phyloP scores from a whole-genome alignment of 2,888 invertebrate genomes.

The Caenorhabditis uteleia region DNA sequence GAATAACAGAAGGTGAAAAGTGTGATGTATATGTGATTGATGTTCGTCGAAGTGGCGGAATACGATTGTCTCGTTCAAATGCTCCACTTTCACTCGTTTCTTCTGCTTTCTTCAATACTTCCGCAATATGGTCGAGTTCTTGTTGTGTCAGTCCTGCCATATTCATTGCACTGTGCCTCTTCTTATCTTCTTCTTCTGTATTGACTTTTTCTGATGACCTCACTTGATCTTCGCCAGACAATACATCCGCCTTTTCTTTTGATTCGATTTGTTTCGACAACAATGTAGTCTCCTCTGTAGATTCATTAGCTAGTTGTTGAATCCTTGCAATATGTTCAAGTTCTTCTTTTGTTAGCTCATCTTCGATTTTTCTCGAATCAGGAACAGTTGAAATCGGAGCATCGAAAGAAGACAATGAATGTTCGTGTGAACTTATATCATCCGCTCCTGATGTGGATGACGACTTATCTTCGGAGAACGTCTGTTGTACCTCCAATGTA shows the following conservation, averaged over 20 bases:
- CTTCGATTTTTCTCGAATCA: no score
- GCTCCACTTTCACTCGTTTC: no score
- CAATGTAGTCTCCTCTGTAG: conserved; percentile 4
- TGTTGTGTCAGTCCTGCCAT: conserved; percentile 18
- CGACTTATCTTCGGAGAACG: conserved; percentile 11
- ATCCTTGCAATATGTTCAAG: conserved; percentile 43
- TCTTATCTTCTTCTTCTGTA: no score
- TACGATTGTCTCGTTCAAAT: conserved; percentile 19
- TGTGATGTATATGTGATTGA: conserved; percentile 34
- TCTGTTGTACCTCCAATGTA: no score
- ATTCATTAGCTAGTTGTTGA: conserved; percentile 37
- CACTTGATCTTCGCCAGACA: no score
- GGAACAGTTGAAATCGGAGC: no score
- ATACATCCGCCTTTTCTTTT: conserved; percentile 14
- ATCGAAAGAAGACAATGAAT: no score
- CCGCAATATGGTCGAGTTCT: conserved; percentile 20
- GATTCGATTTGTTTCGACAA: no score
- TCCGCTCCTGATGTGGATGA: conserved; percentile 25
- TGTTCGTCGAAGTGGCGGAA: conserved; percentile 25
- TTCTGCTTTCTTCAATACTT: conserved; percentile 3
- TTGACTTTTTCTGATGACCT: no score
- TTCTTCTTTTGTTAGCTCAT: no score
- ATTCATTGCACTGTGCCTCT: no score
- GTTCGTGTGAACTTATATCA: no score
- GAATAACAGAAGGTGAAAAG: conserved; percentile 17